Evolutionary conservation across 2,113 vertebrate species (phyloP).

Genomic region (cattle (Bos taurus)): DNA sequence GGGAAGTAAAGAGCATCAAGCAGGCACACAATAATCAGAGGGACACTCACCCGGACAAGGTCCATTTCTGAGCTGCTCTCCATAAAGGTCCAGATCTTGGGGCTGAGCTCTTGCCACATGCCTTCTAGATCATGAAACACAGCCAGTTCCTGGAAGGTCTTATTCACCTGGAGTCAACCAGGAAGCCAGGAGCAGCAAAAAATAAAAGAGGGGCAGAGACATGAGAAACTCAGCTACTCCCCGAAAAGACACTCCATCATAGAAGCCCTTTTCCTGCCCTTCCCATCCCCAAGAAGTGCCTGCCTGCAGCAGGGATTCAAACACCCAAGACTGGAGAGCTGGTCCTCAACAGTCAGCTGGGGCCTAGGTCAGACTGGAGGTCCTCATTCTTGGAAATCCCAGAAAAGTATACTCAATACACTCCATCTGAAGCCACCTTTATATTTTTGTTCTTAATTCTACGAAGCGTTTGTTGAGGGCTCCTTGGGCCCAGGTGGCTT

Average conservation of each 20-base stretch:
- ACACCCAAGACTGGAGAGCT: background rate
- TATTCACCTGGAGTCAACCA: slow-evolving; percentile 87
- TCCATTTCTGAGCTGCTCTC: slow-evolving; percentile 93
- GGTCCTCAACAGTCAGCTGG: background rate
- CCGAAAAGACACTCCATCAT: slow-evolving; percentile 36
- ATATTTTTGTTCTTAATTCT: background rate
- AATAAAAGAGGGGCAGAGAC: background rate
- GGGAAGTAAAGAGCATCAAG: background rate
- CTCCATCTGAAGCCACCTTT: background rate
- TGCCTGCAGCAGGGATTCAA: background rate
- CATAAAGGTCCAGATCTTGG: slow-evolving; percentile 94
- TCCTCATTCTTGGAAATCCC: background rate
- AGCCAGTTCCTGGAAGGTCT: slow-evolving; percentile 95
- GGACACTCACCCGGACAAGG: slow-evolving; percentile 87
- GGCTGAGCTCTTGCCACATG: slow-evolving; percentile 95
- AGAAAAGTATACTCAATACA: background rate
- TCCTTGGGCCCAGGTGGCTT: slow-evolving; percentile 21
- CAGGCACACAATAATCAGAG: background rate
- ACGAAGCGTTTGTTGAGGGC: background rate
- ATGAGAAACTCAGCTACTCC: background rate
- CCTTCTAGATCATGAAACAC: slow-evolving; percentile 93
- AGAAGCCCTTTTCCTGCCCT: background rate
- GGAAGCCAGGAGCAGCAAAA: background rate
- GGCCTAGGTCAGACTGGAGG: background rate
- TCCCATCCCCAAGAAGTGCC: background rate